phyloP scores from a whole-genome alignment of 2,888 invertebrate species.

The Eumerus sabulonum region DNA sequence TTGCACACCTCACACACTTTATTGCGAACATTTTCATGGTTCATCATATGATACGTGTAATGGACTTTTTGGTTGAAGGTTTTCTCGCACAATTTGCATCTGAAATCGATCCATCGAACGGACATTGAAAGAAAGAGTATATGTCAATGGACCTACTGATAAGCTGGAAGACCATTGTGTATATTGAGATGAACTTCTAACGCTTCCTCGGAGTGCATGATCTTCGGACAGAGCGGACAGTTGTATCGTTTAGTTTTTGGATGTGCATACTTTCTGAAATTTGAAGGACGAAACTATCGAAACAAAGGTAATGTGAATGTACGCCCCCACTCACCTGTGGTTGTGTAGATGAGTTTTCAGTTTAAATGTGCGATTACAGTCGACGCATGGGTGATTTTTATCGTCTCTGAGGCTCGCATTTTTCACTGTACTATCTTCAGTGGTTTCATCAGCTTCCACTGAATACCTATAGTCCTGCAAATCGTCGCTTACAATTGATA shows the following conservation, averaged over 20 bases:
- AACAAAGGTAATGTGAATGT: not conserved
- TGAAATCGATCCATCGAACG: not conserved
- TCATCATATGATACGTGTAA: constrained; percentile 71
- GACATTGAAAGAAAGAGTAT: constrained; percentile 11
- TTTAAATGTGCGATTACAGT: constrained; percentile 35
- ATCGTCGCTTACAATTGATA: constrained; percentile 5
- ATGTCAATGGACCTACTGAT: constrained; percentile 47
- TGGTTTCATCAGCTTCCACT: not conserved
- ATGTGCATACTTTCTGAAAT: constrained; percentile 36
- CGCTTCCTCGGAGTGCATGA: constrained; percentile 65
- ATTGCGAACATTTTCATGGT: constrained; percentile 73
- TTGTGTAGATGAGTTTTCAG: constrained; percentile 33
- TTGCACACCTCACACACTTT: constrained; percentile 72
- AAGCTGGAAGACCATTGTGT: constrained; percentile 71
- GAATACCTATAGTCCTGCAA: constrained; percentile 24
- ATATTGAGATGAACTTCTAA: constrained; percentile 71
- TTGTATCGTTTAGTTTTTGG: constrained; percentile 10
- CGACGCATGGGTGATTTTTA: constrained; percentile 8
- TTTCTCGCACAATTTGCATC: constrained; percentile 71
- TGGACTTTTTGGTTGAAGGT: constrained; percentile 73
- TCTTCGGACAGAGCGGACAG: constrained; percentile 33
- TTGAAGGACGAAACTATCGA: constrained; percentile 30
- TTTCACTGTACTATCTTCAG: not conserved
- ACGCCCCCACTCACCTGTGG: constrained; percentile 57
- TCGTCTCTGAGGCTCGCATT: not conserved